Percentiles rank a stretch among this genome's conserved stretches.
These are phyloP conservation scores for Phymanthus crucifer DNA, from an alignment of 92 coral and sea anemone species.

Conservation along the genomic window DNA sequence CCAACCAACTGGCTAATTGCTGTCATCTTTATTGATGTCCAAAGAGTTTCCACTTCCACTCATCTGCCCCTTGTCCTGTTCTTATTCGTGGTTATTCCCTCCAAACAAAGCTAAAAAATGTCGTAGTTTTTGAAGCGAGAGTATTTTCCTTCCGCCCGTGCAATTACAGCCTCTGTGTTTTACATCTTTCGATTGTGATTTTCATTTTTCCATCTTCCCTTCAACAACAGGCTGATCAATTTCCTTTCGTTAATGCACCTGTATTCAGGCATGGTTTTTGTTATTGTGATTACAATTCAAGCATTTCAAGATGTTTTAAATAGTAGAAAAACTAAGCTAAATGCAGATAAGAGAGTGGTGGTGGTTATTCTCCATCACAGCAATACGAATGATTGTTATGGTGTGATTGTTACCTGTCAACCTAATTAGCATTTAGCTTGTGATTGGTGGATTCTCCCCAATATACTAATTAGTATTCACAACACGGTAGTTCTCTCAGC, in stretches of 20 bases:
- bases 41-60: not conserved
- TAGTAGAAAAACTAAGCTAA: not conserved
- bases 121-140: not conserved
- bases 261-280: not conserved
- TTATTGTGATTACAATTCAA: not conserved
- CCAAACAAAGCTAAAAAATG: too few species aligned
- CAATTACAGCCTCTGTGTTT: not conserved
- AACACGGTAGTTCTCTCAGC: conserved; percentile 8
- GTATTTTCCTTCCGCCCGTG: not conserved
- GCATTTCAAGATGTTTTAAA: not conserved
- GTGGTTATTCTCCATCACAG: not conserved
- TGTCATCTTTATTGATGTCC: not conserved
- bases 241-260: not conserved
- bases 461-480: conserved; percentile 18
- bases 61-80: not conserved
- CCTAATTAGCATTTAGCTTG: not conserved
- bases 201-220: not conserved
- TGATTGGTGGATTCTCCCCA: conserved; percentile 12
- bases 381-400: not conserved
- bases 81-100: not conserved
- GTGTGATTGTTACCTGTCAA: conserved; percentile 8
- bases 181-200: not conserved
- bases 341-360: not conserved
- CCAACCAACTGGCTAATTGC: not conserved
- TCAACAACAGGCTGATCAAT: not conserved